phyloP scores from a whole-genome alignment of 1,140 invertebrate genomes.

The Drosophila pectinifera region DNA sequence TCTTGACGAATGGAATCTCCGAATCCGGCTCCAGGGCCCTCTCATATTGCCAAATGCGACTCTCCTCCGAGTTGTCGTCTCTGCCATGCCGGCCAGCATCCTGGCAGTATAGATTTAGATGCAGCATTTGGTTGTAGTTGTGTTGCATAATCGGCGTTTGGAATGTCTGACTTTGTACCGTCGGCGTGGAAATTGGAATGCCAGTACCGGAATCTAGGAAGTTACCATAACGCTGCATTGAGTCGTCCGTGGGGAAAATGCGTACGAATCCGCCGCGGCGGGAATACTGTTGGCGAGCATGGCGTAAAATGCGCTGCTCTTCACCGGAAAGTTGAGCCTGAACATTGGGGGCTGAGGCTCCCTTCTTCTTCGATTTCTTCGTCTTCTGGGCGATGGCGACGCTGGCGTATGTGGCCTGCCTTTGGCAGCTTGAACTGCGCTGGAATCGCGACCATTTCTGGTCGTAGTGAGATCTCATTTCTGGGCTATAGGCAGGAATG shows the following conservation, averaged over 20 bases:
- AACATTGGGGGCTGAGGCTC: background rate
- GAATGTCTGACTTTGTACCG: constrained; percentile 86
- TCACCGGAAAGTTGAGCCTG: constrained; percentile 88
- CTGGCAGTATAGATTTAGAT: constrained; percentile 84
- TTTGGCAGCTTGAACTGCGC: constrained; percentile 76
- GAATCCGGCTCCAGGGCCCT: constrained; percentile 64
- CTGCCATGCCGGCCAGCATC: constrained; percentile 28
- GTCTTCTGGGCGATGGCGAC: constrained; percentile 49
- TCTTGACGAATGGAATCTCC: constrained; percentile 68
- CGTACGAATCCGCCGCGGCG: constrained; percentile 95
- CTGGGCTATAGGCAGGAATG: constrained; percentile 91
- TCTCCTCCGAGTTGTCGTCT: constrained; percentile 72
- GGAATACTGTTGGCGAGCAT: constrained; percentile 92
- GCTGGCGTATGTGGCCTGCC: constrained; percentile 88
- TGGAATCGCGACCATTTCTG: constrained; percentile 80
- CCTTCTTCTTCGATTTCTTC: constrained; percentile 76
- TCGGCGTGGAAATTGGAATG: constrained; percentile 88
- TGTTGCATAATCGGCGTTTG: constrained; percentile 87
- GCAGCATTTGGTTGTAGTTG: constrained; percentile 93
- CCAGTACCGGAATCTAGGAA: constrained; percentile 89
- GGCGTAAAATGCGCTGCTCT: constrained; percentile 91
- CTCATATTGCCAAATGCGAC: constrained; percentile 81
- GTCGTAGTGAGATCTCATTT: constrained; percentile 86
- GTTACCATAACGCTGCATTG: constrained; percentile 91
- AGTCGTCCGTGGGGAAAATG: constrained; percentile 95